Base-by-base conservation (phyloP, 2,888 invertebrate species). In the Anarsia innoxiella region DNA sequence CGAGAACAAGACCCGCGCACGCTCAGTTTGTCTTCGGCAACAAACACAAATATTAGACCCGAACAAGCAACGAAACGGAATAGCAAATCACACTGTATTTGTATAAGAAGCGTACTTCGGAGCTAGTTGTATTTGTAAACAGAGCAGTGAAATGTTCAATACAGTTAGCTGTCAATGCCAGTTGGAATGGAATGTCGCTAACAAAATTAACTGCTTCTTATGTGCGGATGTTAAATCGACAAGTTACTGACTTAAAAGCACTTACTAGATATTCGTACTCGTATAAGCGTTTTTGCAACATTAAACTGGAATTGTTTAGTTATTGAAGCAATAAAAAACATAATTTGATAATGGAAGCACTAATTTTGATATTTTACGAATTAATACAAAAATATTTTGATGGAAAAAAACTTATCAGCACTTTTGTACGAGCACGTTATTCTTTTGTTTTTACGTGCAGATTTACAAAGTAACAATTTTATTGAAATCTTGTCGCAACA, bases 1-100 rank as follows among this genome's bases (percentile, higher is more conserved):
- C 46, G 49, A 57, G 54, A 56, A 59, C 56, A 56, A 56, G 56
- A 51, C 59, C 50, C 53, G 52, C n/a, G 61, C 63, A 62, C 62
- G 60, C 60, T 61, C 55, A 63, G 75, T 79, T 78, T 76, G 66
- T 77, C 66, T 77, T 70, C 54, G 64, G 66, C 58, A 66, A 64
- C 76, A 72, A 78, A 77, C 74, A 75, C 77, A 82, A 82, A 83
- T 79, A 80, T 78, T 72, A 63, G 68, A 56, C 63, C 51, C 54
- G 66, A 70, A 70, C 76, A 74, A 75, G 64, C 72, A 69, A 59
- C 57, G 56, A 62, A 65, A 68, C 69, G 72, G 76, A 79, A 80
- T 79, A 80, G 77, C 77, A 79, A 80, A 80, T 76, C 76, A 70
- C 68, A 57, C 59, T 48, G 56, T 76, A 67, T 79, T 80, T 79